Base-by-base conservation (phyloP, 2,888 invertebrate genomes). In the Caenorhabditis sulstoni region DNA sequence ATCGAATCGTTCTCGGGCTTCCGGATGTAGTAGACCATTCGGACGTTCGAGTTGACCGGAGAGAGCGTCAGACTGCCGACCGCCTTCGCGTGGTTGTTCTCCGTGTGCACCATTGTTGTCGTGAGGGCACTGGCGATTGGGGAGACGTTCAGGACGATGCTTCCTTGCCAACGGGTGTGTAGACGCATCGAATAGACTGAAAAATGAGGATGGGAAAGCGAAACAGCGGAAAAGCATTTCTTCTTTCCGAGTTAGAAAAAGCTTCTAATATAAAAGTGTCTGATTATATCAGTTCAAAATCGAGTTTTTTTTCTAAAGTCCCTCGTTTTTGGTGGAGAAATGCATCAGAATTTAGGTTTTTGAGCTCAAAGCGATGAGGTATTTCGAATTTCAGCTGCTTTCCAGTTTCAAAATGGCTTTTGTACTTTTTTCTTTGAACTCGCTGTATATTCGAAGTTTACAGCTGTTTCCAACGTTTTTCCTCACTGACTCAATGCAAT, bases 81-180 rank as follows among this genome's bases (percentile, higher is more conserved):
- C 11, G 85, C 87, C 61, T 90, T 87, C 16, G 88, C 87, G 58
- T 86, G 88, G 59, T 87, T 87, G 59, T 87, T 85, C 66, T 90
- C 87, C 22, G 87, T 86, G 52, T 86, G 84, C 12, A 90, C 84
- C 50, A 90, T 82, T 16, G 87, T 87, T 12, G 89, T 87, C 5
- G 86, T 84, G 37, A 90, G 65, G 7, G 85, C 82, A 12, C 80
- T 75, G 2, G 75, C 77, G 14, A 82, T 49, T 4, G 85, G 84
- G 7, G 83, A 81, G 23, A 80, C 41, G 29, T 75, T 79, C 39
- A 83, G 74, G 5, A 86, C 80, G 23, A 89, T 76, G 23, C 85
- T 81, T 22, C 89, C 89, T 67, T 88, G 88, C 87, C 86, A 86
- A 23, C 79, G 67, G 1, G 85, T 67, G 8, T 81, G 81, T n/a